Conservation (phyloP, 2,888 invertebrate species). For the Tenthredo notha region DNA sequence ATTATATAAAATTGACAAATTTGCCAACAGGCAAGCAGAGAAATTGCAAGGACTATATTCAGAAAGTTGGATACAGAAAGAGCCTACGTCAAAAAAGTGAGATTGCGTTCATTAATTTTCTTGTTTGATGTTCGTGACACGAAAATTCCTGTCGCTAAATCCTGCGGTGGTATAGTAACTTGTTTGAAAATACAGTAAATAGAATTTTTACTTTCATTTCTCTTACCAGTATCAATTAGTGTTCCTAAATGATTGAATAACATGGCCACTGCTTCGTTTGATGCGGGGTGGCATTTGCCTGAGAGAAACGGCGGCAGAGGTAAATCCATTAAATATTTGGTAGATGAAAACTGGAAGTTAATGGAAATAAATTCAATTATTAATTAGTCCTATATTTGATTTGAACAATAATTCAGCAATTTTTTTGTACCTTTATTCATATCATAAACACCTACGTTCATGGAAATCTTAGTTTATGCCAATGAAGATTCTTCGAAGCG, state of each 20-base stretch:
- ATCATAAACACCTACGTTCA: background rate
- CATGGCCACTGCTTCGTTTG: conserved; percentile 20
- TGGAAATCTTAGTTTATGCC: background rate
- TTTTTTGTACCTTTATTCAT: background rate
- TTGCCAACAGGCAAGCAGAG: background rate
- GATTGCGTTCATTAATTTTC: conserved; percentile 6
- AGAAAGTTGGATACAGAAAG: background rate
- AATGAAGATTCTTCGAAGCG: conserved; percentile 7
- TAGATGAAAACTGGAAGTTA: background rate
- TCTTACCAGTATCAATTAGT: conserved; percentile 9
- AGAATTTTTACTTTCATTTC: background rate
- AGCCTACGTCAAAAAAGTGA: background rate
- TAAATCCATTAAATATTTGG: background rate
- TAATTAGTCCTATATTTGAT: background rate
- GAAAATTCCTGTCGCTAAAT: conserved; percentile 20
- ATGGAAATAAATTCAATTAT: background rate
- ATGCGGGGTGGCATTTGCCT: background rate
- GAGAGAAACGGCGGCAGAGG: background rate
- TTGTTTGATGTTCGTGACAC: conserved; percentile 35
- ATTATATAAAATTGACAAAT: background rate
- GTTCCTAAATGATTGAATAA: conserved; percentile 7
- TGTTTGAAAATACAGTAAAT: conserved; percentile 13
- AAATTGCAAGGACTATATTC: background rate
- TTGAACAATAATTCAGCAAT: background rate
- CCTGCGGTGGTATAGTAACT: background rate